Evolutionary conservation across 2,113 vertebrate species (phyloP).

Genomic region (Cercopithecus mona): DNA sequence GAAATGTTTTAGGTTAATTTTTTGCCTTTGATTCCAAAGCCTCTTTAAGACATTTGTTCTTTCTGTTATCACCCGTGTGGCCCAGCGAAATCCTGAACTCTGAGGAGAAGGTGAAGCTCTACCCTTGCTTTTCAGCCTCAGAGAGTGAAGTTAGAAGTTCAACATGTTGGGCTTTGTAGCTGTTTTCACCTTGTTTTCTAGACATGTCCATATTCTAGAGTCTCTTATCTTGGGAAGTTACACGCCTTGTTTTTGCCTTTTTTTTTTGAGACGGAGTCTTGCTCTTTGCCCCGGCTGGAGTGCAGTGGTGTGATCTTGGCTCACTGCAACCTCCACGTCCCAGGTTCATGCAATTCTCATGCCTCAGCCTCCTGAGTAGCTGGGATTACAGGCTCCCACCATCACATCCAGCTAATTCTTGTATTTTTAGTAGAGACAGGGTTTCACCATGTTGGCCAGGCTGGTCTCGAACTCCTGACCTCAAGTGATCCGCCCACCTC

Average conservation of each 20-base stretch:
- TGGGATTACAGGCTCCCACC: no score
- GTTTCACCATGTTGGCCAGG: no score
- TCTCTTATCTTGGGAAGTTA: neutral
- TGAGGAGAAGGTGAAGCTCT: neutral
- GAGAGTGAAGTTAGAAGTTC: neutral
- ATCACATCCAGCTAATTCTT: no score
- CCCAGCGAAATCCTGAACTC: neutral
- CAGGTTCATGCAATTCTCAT: no score
- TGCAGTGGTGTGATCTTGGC: no score
- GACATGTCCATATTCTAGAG: neutral
- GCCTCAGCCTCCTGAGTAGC: no score
- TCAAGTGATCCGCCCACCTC: no score
- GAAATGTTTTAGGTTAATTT: conserved; percentile 29
- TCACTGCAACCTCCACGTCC: no score
- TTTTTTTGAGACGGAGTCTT: no score
- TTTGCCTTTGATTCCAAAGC: conserved; percentile 30
- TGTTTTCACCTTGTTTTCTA: accelerated
- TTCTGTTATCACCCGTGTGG: accelerated
- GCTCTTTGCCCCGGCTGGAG: no score
- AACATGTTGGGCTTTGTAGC: neutral
- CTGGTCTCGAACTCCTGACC: no score
- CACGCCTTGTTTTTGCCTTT: neutral
- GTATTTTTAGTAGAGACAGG: no score
- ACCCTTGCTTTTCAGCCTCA: neutral
- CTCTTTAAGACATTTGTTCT: neutral